Percentiles rank a stretch among this genome's conserved stretches.
Evolutionary conservation across 1,140 invertebrate genomes (phyloP).

Genomic region (Leptinotarsa undecemlineata): DNA sequence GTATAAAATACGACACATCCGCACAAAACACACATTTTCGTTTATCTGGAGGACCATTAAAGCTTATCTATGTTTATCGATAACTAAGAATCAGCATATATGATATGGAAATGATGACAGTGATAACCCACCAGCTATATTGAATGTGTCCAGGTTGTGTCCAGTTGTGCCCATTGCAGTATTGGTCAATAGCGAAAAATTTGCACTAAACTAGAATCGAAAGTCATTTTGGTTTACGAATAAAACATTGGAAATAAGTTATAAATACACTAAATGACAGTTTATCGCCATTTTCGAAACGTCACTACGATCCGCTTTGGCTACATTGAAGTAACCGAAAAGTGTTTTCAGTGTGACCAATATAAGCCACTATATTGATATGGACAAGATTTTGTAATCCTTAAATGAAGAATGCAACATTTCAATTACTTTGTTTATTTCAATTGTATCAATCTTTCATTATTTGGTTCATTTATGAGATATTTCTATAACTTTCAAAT

Average conservation of each 20-base stretch:
- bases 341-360: not conserved
- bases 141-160: slow-evolving; percentile 47
- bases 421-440: no score
- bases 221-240: slow-evolving; percentile 21
- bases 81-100: not conserved
- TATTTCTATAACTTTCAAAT: no score
- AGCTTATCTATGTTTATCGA: not conserved
- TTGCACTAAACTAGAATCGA: slow-evolving; percentile 13
- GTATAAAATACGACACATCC: not conserved
- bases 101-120: not conserved
- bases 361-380: not conserved
- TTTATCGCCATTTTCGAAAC: slow-evolving; percentile 35
- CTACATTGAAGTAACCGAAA: no score
- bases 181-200: not conserved
- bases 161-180: slow-evolving; percentile 43
- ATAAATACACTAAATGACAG: slow-evolving; percentile 12
- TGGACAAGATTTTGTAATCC: no score
- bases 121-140: slow-evolving; percentile 41
- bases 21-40: not conserved
- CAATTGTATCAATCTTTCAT: no score
- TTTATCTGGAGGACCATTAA: not conserved
- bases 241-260: slow-evolving; percentile 14
- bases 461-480: no score
- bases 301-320: slow-evolving; percentile 14
- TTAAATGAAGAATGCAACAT: no score